A percentile compares a stretch with the other conserved stretches of the same genome.
phyloP scores from a whole-genome alignment of 2,888 invertebrate species.

The Brenthis hecate region DNA sequence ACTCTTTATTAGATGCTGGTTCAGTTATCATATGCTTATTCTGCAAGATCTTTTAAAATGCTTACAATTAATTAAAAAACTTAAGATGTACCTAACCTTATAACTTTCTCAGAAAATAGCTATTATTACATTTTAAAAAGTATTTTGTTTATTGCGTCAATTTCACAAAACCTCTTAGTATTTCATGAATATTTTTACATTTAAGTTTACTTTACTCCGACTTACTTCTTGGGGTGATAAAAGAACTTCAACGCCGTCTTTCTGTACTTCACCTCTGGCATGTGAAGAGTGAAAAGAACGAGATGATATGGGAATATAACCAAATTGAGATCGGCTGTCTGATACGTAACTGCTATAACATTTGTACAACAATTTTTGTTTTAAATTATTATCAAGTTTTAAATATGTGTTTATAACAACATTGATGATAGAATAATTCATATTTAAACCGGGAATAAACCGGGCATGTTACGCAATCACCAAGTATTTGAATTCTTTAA shows the following conservation, averaged over 20 bases:
- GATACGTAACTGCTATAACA: conserved; percentile 47
- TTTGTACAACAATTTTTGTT: conserved; percentile 51
- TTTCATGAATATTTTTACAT: too few relatives aligned
- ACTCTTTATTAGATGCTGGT: too few relatives aligned
- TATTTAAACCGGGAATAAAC: conserved; percentile 50
- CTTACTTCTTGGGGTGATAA: conserved; percentile 75
- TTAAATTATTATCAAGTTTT: conserved; percentile 56
- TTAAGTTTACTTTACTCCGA: conserved; percentile 24
- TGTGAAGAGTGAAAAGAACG: conserved; percentile 53
- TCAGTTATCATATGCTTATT: too few relatives aligned
- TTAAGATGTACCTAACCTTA: too few relatives aligned
- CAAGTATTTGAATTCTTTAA: conserved; percentile 10
- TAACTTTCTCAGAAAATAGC: too few relatives aligned
- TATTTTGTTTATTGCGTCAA: too few relatives aligned
- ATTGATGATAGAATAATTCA: conserved; percentile 65
- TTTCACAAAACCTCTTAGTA: too few relatives aligned
- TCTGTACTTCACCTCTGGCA: conserved; percentile 49
- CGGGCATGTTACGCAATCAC: conserved; percentile 66
- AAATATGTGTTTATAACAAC: conserved; percentile 55
- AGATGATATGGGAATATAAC: conserved; percentile 41
- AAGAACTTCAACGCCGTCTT: conserved; percentile 59
- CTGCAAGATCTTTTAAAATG: too few relatives aligned
- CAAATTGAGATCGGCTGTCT: conserved; percentile 43
- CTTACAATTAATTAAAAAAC: too few relatives aligned
- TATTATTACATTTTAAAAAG: too few relatives aligned